These are phyloP conservation scores for Synanthedon andrenaeformis DNA, from an alignment of 2,888 invertebrate species.

Conservation along the genomic window DNA sequence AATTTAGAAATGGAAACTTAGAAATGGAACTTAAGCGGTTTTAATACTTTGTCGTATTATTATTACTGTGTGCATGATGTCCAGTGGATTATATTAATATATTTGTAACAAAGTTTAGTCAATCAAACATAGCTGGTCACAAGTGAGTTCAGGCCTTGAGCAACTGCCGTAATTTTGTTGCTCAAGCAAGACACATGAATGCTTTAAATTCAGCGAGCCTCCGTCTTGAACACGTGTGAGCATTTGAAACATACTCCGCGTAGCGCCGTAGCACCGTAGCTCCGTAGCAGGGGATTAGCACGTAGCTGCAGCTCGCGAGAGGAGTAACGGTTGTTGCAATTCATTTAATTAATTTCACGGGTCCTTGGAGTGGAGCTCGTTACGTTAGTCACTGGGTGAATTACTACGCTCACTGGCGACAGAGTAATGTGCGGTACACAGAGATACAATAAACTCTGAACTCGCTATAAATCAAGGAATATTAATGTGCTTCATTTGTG, in stretches of 20 bases:
- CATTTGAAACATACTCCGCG: slow-evolving; percentile 15
- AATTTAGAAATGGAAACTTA: no score
- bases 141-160: background rate
- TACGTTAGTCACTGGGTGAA: slow-evolving; percentile 12
- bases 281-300: slow-evolving; percentile 13
- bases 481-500: no score
- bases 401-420: background rate
- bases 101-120: no score
- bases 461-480: background rate
- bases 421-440: slow-evolving; percentile 8
- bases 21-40: no score
- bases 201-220: no score
- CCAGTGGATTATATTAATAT: no score
- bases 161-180: background rate
- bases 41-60: no score
- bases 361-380: slow-evolving; percentile 25
- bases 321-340: slow-evolving; percentile 26
- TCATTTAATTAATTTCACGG: slow-evolving; percentile 43
- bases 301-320: slow-evolving; percentile 18
- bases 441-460: slow-evolving; percentile 7
- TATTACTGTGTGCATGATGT: no score
- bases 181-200: no score
- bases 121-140: no score
- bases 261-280: slow-evolving; percentile 3
- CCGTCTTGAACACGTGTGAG: slow-evolving; percentile 13